phyloP scores from a whole-genome alignment of 2,797 vertebrate genomes.

The Cossypha polioptera region DNA sequence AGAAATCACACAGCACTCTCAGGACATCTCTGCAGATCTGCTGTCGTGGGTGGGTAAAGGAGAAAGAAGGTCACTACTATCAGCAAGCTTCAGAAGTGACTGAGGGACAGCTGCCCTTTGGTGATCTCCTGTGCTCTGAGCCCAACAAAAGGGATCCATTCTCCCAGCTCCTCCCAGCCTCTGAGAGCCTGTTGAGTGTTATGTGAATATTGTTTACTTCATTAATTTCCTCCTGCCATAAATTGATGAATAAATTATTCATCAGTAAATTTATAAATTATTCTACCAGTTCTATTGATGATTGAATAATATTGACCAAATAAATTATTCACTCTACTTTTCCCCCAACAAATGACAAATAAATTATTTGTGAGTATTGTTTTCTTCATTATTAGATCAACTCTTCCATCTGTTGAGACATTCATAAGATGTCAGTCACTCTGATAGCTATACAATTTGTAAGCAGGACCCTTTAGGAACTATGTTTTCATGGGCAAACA shows the following conservation, averaged over 20 bases:
- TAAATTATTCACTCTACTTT: conserved; percentile 55
- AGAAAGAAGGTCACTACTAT: background rate
- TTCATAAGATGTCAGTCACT: background rate
- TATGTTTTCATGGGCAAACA: background rate
- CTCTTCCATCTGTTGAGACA: background rate
- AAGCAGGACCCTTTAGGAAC: background rate
- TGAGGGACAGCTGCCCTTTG: background rate
- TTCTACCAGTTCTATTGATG: conserved; percentile 41
- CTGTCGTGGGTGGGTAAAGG: too few relatives aligned
- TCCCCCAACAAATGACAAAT: conserved; percentile 18
- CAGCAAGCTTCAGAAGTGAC: background rate
- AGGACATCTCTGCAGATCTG: background rate
- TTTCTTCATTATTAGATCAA: conserved; percentile 9
- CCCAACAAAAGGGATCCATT: background rate
- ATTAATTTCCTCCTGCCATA: conserved; percentile 32
- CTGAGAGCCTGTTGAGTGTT: background rate
- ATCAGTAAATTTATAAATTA: conserved; percentile 60
- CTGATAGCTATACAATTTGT: background rate
- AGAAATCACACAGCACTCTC: accelerated
- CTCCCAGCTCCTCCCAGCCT: background rate
- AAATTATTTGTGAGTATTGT: conserved; percentile 47
- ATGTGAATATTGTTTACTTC: conserved; percentile 32
- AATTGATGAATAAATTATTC: conserved; percentile 51
- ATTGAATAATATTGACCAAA: conserved; percentile 47
- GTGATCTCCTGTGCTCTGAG: background rate